These are phyloP conservation scores for Phalangium opilio DNA, from an alignment of 2,888 invertebrate species.

Conservation along the genomic window DNA sequence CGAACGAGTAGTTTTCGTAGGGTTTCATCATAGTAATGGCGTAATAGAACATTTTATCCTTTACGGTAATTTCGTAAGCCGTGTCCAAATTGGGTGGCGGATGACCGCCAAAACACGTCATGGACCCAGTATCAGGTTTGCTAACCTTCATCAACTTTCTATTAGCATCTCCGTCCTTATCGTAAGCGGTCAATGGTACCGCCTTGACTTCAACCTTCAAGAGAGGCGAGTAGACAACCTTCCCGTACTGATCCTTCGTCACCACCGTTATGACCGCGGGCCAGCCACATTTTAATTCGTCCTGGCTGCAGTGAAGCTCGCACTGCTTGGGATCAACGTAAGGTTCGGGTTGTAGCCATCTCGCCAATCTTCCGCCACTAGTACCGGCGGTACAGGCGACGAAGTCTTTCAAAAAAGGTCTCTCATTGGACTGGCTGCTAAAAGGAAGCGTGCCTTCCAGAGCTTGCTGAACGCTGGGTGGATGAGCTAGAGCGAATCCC, in stretches of 20 bases:
- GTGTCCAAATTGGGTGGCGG: slow-evolving; percentile 49
- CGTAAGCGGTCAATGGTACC: slow-evolving; percentile 44
- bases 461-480: slow-evolving; percentile 75
- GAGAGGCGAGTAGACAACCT: slow-evolving; percentile 64
- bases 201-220: slow-evolving; percentile 67
- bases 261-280: slow-evolving; percentile 64
- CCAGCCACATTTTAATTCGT: slow-evolving; percentile 54
- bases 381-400: slow-evolving; percentile 71
- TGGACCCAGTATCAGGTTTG: slow-evolving; percentile 34
- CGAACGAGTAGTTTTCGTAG: slow-evolving; percentile 84
- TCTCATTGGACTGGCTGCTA: slow-evolving; percentile 63
- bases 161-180: slow-evolving; percentile 40
- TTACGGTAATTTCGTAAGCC: slow-evolving; percentile 67
- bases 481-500: slow-evolving; percentile 72
- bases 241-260: slow-evolving; percentile 81
- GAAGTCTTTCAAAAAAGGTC: slow-evolving; percentile 81
- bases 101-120: slow-evolving; percentile 44
- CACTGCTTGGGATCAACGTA: slow-evolving; percentile 76
- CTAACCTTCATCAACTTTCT: slow-evolving; percentile 43
- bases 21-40: slow-evolving; percentile 90
- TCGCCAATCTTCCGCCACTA: slow-evolving; percentile 75
- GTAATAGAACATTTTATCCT: slow-evolving; percentile 83
- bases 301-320: slow-evolving; percentile 57
- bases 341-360: slow-evolving; percentile 87
- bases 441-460: slow-evolving; percentile 72